These are phyloP conservation scores for Xenentodon cancila DNA, from an alignment of 2,797 vertebrate species.

Conservation along the genomic window DNA sequence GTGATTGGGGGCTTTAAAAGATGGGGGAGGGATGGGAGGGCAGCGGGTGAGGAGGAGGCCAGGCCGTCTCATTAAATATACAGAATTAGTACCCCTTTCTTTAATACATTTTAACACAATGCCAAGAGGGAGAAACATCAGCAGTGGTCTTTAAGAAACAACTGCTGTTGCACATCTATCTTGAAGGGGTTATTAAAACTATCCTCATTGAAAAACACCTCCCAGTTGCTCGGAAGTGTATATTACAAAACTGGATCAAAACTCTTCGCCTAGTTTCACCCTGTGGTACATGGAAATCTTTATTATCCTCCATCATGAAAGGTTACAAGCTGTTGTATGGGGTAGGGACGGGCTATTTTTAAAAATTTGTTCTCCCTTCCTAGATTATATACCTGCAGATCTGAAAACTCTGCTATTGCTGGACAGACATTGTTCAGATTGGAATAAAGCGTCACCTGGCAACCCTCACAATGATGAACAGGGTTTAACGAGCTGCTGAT, in stretches of 20 bases:
- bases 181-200: too few species aligned
- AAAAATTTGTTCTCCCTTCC: neutral
- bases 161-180: too few species aligned
- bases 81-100: too few species aligned
- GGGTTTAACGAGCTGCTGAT: too few species aligned
- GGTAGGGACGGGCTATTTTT: neutral
- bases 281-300: constrained; percentile 1
- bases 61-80: neutral
- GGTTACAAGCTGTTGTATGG: neutral
- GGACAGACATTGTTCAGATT: too few species aligned
- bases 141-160: too few species aligned
- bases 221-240: neutral
- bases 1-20: constrained; percentile 18
- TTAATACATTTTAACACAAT: too few species aligned
- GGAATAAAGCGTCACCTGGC: too few species aligned
- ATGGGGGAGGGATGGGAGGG: too few species aligned
- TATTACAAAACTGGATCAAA: constrained; percentile 7
- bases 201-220: neutral
- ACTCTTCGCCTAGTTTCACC: neutral
- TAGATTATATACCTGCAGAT: neutral
- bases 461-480: too few species aligned
- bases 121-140: too few species aligned
- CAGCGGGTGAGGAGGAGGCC: constrained; percentile 6
- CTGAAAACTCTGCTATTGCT: neutral
- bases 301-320: neutral